phyloP scores from a whole-genome alignment of 2,797 vertebrate species.

The Pantherophis vulpinus region DNA sequence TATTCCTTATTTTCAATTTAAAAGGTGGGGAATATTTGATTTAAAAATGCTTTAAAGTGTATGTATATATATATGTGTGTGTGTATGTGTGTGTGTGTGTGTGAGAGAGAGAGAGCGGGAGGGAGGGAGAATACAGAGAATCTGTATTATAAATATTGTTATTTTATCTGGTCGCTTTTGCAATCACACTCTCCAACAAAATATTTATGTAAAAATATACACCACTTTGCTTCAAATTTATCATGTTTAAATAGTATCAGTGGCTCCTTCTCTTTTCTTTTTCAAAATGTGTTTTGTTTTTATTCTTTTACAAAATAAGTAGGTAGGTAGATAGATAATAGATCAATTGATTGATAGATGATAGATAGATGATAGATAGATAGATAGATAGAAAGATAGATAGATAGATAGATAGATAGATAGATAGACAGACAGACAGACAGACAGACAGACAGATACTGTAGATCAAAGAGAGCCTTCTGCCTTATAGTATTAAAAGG shows the following conservation, averaged over 20 bases:
- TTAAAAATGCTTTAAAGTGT: neutral
- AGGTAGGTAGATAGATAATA: no score
- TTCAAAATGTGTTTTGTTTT: neutral
- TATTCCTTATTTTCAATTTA: neutral
- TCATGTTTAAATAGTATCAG: neutral
- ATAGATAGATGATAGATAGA: no score
- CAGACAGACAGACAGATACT: no score
- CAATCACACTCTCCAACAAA: neutral
- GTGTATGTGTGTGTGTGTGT: no score
- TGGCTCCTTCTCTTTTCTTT: neutral
- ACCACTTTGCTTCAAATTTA: neutral
- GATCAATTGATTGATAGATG: no score
- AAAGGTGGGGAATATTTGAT: neutral
- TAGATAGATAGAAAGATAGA: no score
- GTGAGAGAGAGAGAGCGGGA: no score
- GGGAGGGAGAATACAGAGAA: no score
- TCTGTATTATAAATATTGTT: neutral
- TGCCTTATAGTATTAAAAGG: no score
- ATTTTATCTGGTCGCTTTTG: neutral
- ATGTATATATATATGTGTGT: no score
- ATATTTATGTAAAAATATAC: neutral
- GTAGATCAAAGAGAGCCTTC: no score
- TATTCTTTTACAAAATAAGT: no score
- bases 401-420: rapidly evolving
- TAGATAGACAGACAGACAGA: rapidly evolving